Conservation (phyloP, 2,797 vertebrate species). For the Zenarchopterus dispar region DNA sequence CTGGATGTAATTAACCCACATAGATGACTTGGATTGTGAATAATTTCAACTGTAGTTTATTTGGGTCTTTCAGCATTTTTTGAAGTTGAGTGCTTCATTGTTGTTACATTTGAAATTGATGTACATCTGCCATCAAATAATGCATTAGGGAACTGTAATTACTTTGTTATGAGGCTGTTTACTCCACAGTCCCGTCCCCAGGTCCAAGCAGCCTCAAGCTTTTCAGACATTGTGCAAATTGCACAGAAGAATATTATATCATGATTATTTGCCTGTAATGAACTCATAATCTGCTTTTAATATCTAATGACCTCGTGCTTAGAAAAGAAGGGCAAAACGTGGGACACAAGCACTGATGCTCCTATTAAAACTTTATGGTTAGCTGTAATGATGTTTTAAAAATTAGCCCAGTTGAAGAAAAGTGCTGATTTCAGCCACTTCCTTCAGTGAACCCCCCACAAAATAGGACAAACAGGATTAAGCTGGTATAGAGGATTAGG, state of each 20-base stretch:
- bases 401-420: slow-evolving; percentile 17
- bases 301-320: slow-evolving; percentile 49
- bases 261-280: slow-evolving; percentile 64
- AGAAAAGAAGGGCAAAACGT: slow-evolving; percentile 30
- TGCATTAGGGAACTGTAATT: slow-evolving; percentile 45
- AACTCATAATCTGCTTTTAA: slow-evolving; percentile 61
- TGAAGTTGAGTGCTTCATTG: slow-evolving; percentile 26
- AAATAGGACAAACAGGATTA: too few species aligned
- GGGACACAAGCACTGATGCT: slow-evolving; percentile 33
- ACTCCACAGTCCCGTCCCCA: slow-evolving; percentile 34
- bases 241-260: slow-evolving; percentile 54
- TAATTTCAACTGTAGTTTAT: slow-evolving; percentile 8
- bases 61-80: slow-evolving; percentile 7
- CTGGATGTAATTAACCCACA: slow-evolving; percentile 15
- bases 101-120: slow-evolving; percentile 41
- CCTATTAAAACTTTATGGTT: slow-evolving; percentile 8
- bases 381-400: slow-evolving; percentile 24
- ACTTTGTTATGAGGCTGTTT: slow-evolving; percentile 32
- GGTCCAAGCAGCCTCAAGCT: slow-evolving; percentile 41
- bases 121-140: slow-evolving; percentile 27
- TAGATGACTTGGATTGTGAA: not conserved
- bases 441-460: not conserved
- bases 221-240: slow-evolving; percentile 51
- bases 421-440: slow-evolving; percentile 9
- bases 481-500: too few species aligned